Evolutionary conservation across 1,140 invertebrate species (phyloP).

Genomic region (Glossosoma conforme): DNA sequence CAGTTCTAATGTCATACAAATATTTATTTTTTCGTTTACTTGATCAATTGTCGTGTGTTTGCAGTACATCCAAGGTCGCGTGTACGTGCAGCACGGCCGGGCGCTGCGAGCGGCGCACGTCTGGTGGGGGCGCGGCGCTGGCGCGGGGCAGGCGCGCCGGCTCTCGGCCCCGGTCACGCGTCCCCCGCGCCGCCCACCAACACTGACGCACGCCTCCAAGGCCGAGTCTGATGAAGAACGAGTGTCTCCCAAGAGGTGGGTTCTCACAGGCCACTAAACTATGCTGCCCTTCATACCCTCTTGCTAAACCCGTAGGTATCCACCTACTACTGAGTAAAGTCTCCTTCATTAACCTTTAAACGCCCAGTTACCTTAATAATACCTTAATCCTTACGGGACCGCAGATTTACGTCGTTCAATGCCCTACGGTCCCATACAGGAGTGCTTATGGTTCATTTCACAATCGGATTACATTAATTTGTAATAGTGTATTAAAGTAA

Average conservation of each 20-base stretch:
- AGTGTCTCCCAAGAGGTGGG: constrained; percentile 36
- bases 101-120: constrained; percentile 62
- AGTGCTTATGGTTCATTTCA: too few species aligned
- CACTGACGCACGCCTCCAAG: constrained; percentile 23
- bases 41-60: constrained; percentile 27
- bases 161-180: constrained; percentile 36
- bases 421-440: too few species aligned
- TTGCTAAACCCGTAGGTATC: too few species aligned
- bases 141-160: constrained; percentile 40
- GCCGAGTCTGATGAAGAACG: constrained; percentile 41
- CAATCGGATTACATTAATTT: too few species aligned
- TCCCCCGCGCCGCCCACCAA: not conserved
- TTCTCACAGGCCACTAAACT: too few species aligned
- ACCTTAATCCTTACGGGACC: too few species aligned
- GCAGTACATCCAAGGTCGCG: constrained; percentile 68
- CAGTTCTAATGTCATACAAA: constrained; percentile 5
- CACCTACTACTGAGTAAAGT: too few species aligned
- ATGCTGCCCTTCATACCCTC: too few species aligned
- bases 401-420: too few species aligned
- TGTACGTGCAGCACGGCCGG: constrained; percentile 67
- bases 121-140: constrained; percentile 45
- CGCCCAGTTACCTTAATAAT: too few species aligned
- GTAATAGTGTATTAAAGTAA: too few species aligned
- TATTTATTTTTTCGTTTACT: constrained; percentile 22
- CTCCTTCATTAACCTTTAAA: too few species aligned